Percentiles rank a stretch among this genome's conserved stretches.
Evolutionary conservation across 2,888 invertebrate species (phyloP).

Genomic region (Dendrolimus houi): DNA sequence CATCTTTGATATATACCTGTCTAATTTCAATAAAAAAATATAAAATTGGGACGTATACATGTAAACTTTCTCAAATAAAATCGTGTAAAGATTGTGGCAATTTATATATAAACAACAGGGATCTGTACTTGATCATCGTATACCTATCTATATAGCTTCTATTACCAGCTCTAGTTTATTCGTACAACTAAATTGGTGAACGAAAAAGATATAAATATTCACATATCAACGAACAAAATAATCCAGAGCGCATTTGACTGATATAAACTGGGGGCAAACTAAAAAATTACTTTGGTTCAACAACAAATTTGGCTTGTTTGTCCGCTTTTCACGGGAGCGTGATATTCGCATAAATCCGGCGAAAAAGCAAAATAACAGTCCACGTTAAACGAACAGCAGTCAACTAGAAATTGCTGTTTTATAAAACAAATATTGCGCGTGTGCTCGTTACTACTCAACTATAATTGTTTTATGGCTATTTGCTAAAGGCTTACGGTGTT

Average conservation of each 20-base stretch:
- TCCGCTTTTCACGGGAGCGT: conserved; percentile 58
- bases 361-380: conserved; percentile 67
- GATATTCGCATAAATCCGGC: conserved; percentile 68
- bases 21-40: too few species aligned
- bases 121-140: too few species aligned
- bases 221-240: conserved; percentile 32
- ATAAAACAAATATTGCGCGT: conserved; percentile 58
- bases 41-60: too few species aligned
- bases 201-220: conserved; percentile 1
- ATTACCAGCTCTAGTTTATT: neutral
- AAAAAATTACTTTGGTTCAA: conserved; percentile 58
- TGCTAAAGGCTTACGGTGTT: too few species aligned
- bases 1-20: too few species aligned
- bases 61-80: too few species aligned
- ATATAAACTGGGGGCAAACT: conserved; percentile 51
- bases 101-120: too few species aligned
- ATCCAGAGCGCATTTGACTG: conserved; percentile 39
- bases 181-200: neutral
- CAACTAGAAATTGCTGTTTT: conserved; percentile 64
- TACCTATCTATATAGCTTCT: neutral
- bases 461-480: conserved; percentile 42
- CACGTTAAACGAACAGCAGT: conserved; percentile 57
- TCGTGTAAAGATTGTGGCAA: too few species aligned
- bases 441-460: conserved; percentile 39
- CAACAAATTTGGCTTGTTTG: conserved; percentile 67